Base-by-base conservation (phyloP, 2,113 vertebrate species). In the Oryzias celebensis region DNA sequence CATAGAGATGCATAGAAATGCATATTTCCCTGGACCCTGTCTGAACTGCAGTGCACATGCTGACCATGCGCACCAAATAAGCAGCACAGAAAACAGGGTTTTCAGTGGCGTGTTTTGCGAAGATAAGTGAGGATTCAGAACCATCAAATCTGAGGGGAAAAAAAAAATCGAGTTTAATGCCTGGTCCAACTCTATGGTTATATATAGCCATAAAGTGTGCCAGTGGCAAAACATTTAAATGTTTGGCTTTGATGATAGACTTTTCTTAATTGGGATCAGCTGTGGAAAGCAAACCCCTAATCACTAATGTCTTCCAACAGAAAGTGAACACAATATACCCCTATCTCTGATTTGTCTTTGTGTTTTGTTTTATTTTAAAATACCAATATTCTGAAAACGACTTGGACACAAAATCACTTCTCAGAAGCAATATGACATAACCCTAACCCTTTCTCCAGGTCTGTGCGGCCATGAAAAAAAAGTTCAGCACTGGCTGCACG, bases 1-100 rank as follows among this genome's bases (percentile, higher is more conserved):
- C 36, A 36, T 12, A 36, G 36, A 36, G 12, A 36, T 36, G 8
- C 36, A 36, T 2, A 36, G 10, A 20, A 20, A 36, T 12, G 10
- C 10, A 36, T 36, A 36, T 66, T 67, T 71, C 58, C 59, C 55
- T 54, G 80, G 74, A 77, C 78, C 78, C 63, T 20, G 10, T 66
- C 71, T 65, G 36, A 78, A 75, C 78, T 70, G 55, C 49, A 69
- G 71, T 82, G 70, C 58, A 81, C 75, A 85, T 51, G 69, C 65
- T 62, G 62, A 47, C 54, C 50, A 56, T 77, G 67, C 58, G 59
- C 65, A 57, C 55, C 60, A 64, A 79, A 73, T 74, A 73, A 78
- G 72, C 69, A 74, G 52, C 73, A 69, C 57, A 74, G 71, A 82
- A 49, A 55, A 66, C 8, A 66, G 52, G 48, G 69, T 71, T 71